Percentiles rank a stretch among this genome's conserved stretches.
These are phyloP conservation scores for Drosophila anomalata DNA, from an alignment of 2,888 invertebrate species.

Conservation along the genomic window DNA sequence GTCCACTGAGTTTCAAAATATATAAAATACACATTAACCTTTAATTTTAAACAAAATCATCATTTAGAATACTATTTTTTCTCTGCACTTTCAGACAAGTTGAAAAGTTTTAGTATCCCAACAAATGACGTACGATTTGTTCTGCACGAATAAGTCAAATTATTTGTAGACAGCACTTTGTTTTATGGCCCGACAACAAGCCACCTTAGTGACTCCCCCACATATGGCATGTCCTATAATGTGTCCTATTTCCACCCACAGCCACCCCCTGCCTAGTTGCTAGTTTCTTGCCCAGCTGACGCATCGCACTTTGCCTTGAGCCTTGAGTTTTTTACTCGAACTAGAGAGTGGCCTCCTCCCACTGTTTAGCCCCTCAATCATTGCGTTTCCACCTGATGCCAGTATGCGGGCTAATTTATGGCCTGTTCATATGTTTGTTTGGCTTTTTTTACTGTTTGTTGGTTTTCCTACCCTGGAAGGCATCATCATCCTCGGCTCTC, in stretches of 20 bases:
- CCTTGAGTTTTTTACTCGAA: slow-evolving; percentile 58
- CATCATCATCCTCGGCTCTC: slow-evolving; percentile 44
- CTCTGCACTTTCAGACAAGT: slow-evolving; percentile 14
- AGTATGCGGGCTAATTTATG: slow-evolving; percentile 76
- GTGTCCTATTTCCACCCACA: slow-evolving; percentile 10
- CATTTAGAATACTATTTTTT: neutral
- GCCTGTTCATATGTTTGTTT: slow-evolving; percentile 65
- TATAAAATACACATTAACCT: neutral
- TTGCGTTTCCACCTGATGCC: slow-evolving; percentile 57
- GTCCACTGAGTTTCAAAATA: neutral
- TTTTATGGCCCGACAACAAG: slow-evolving; percentile 72
- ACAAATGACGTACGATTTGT: slow-evolving; percentile 77
- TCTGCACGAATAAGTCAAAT: slow-evolving; percentile 78
- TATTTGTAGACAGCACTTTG: slow-evolving; percentile 77
- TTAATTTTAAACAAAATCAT: no score
- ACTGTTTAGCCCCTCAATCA: slow-evolving; percentile 45
- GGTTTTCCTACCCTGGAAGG: slow-evolving; percentile 41
- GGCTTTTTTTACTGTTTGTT: slow-evolving; percentile 33
- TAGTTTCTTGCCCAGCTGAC: slow-evolving; percentile 48
- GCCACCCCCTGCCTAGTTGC: slow-evolving; percentile 13
- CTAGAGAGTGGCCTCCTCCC: slow-evolving; percentile 40
- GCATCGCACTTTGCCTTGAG: slow-evolving; percentile 26
- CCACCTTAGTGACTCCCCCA: slow-evolving; percentile 21
- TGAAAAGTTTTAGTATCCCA: slow-evolving; percentile 67
- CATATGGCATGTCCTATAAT: neutral